Evolutionary conservation across 2,113 vertebrate genomes (phyloP).

Genomic region (Oriolus oriolus): DNA sequence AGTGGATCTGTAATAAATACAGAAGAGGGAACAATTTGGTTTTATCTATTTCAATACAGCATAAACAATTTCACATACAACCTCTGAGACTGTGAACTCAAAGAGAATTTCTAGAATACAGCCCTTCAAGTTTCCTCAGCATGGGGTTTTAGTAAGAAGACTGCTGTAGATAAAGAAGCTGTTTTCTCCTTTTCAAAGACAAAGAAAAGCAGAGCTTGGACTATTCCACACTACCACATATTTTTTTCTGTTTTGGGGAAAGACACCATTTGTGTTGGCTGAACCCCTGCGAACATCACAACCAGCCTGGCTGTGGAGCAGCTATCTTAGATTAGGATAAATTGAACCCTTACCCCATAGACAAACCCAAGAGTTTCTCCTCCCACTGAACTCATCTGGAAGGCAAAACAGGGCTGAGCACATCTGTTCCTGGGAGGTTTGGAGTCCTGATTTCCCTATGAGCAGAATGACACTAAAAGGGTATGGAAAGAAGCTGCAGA

Average conservation of each 20-base stretch:
- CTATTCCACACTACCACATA: neutral
- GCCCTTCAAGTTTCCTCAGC: neutral
- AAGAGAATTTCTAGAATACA: neutral
- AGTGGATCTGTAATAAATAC: neutral
- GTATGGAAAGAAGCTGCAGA: neutral
- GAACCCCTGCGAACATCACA: neutral
- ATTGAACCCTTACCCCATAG: fast-evolving
- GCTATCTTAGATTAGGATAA: neutral
- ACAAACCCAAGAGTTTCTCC: neutral
- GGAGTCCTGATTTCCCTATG: neutral
- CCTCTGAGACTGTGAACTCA: neutral
- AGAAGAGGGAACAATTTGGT: neutral
- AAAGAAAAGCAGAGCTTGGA: neutral
- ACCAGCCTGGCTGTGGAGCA: neutral
- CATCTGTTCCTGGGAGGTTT: neutral
- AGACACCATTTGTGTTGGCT: neutral
- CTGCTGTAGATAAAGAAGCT: neutral
- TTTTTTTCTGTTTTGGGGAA: neutral
- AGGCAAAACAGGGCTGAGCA: neutral
- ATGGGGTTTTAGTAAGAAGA: neutral
- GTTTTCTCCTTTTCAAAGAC: neutral
- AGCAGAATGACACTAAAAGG: neutral
- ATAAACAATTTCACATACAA: neutral
- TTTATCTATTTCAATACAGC: neutral
- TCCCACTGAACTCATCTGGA: neutral